Percentiles rank a stretch among this genome's conserved stretches.
phyloP scores from a whole-genome alignment of 2,888 invertebrate genomes.

The Sthenelais limicola region DNA sequence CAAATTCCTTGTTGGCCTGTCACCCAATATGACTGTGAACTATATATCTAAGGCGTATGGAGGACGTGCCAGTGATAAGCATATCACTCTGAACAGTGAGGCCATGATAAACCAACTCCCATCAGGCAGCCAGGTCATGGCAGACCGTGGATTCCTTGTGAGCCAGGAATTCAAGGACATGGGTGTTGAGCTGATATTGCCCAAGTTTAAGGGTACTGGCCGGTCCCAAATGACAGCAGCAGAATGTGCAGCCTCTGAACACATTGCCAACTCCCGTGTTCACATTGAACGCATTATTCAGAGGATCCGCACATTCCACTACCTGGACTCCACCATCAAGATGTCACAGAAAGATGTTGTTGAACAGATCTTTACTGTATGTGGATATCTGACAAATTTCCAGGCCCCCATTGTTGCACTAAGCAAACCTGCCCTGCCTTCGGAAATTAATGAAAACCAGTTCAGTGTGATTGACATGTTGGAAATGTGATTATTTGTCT shows the following conservation, averaged over 20 bases:
- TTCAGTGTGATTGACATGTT: too few species aligned
- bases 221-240: slow-evolving; percentile 36
- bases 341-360: slow-evolving; percentile 41
- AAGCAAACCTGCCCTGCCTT: too few species aligned
- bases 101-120: slow-evolving; percentile 30
- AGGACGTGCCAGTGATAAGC: slow-evolving; percentile 46
- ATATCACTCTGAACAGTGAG: slow-evolving; percentile 38
- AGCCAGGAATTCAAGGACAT: slow-evolving; percentile 31
- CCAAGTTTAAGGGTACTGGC: slow-evolving; percentile 44
- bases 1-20: slow-evolving; percentile 47
- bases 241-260: slow-evolving; percentile 38
- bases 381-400: slow-evolving; percentile 44
- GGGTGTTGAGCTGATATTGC: slow-evolving; percentile 45
- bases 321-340: slow-evolving; percentile 39
- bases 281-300: slow-evolving; percentile 45
- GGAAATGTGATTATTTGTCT: too few species aligned
- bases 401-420: slow-evolving; percentile 42
- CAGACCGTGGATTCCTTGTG: slow-evolving; percentile 45
- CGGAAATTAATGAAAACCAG: too few species aligned
- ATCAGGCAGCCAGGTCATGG: slow-evolving; percentile 44
- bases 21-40: slow-evolving; percentile 44
- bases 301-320: slow-evolving; percentile 41
- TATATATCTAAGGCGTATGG: slow-evolving; percentile 46
- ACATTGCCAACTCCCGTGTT: slow-evolving; percentile 41
- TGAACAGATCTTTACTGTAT: slow-evolving; percentile 46